Evolutionary conservation across 2,888 invertebrate genomes (phyloP).

Genomic region (Tricholauxania praeusta): DNA sequence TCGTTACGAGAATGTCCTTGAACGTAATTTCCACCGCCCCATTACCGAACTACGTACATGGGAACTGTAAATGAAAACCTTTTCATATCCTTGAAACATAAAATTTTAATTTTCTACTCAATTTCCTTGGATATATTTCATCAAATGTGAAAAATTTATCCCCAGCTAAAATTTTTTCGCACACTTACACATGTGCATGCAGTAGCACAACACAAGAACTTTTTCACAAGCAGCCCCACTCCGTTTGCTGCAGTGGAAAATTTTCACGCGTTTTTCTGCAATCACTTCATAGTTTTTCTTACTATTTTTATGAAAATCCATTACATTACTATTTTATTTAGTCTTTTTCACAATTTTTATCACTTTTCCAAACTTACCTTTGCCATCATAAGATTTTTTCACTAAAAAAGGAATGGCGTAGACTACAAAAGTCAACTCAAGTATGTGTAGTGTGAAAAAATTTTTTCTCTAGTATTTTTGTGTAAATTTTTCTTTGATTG

Average conservation of each 20-base stretch:
- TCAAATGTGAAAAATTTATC: no score
- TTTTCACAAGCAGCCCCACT: conserved; percentile 39
- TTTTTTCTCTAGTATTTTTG: conserved; percentile 41
- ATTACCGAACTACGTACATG: conserved; percentile 29
- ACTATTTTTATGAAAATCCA: neutral
- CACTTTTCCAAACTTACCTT: conserved; percentile 55
- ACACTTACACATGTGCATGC: neutral
- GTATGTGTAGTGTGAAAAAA: conserved; percentile 55
- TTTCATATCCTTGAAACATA: conserved; percentile 15
- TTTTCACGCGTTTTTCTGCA: conserved; percentile 37
- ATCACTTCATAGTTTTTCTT: conserved; percentile 14
- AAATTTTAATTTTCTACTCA: conserved; percentile 8
- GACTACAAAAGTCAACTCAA: conserved; percentile 61
- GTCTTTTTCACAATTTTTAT: conserved; percentile 33
- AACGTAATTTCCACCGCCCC: conserved; percentile 56
- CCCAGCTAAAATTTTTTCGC: neutral
- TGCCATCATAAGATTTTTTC: conserved; percentile 63
- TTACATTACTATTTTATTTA: neutral
- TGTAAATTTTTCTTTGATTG: conserved; percentile 44
- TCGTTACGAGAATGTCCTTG: conserved; percentile 56
- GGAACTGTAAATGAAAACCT: neutral
- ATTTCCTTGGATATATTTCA: no score
- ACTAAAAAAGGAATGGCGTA: conserved; percentile 61
- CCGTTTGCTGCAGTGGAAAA: conserved; percentile 11
- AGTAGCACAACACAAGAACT: conserved; percentile 35